Base-by-base conservation (phyloP, 2,113 vertebrate genomes). In the Phylloscopus trochilus region DNA sequence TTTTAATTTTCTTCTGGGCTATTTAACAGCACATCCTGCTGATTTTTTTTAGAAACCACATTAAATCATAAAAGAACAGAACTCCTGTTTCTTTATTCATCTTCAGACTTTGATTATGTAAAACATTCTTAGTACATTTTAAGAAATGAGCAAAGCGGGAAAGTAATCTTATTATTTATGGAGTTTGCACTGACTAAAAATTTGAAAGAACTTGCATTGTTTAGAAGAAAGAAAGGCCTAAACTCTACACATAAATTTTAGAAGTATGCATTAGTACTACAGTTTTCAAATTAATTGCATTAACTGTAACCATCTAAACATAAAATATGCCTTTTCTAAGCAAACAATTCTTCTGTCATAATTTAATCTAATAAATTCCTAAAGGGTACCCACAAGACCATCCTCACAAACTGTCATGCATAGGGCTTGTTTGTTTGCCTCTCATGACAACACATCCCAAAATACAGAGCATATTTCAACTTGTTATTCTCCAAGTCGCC, bases 351-450 rank as follows among this genome's bases (percentile, higher is more conserved):
- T 91, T 87, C 66, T 73, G 51, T 31, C 76, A 89, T 76, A 90
- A 83, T 92, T 87, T 90, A 84, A 93, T 53, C 46, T 87, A 92
- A 75, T 63, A 91, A 89, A 92, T 93, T 93, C 60, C 70, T 90
- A 52, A 85, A 83, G 75, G 83, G 23, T 66, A 69, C 39, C 43
- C 90, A 67, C 16, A 3, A 72, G 74, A 85, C 83, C 70, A 55
- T 80, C 63, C 47, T 81, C 49, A 73, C 86, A 78, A 60, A 85
- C 27, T 77, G 60, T 85, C 28, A 60, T 55, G 22, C 43, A 44
- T 30, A 80, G 78, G 41, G 43, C 85, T 95, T 95, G 78, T 70
- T 97, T 96, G 79, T 95, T 96, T 97, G 92, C 90, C 86, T 95
- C 86, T 91, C 63, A 41, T 70, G 62, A 55, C 63, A 91, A 83